A percentile compares a stretch with the other conserved stretches of the same genome.
Conservation (phyloP, 2,888 invertebrate species). For the Cryptus armator region DNA sequence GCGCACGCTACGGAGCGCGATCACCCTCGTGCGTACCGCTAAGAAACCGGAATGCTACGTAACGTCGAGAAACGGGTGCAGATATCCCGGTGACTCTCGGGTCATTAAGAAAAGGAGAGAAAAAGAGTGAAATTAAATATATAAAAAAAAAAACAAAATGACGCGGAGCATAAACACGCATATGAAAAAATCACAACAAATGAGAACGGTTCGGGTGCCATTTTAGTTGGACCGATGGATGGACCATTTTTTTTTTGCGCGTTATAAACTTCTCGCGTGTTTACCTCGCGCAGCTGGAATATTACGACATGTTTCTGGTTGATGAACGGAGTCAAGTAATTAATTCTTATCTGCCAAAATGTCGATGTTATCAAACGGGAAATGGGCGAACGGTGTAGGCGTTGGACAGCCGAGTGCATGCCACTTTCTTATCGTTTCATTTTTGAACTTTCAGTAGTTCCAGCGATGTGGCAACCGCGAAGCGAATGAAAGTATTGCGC, state of each 20-base stretch:
- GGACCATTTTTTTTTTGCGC: neutral
- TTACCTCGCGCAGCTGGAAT: neutral
- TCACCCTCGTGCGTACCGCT: constrained; percentile 34
- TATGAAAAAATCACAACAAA: constrained; percentile 1
- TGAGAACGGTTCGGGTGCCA: neutral
- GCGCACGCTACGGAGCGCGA: neutral
- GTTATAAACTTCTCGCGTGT: neutral
- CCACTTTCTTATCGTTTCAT: constrained; percentile 49
- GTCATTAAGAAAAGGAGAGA: constrained; percentile 53
- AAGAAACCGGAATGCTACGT: constrained; percentile 62
- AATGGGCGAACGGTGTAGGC: constrained; percentile 19
- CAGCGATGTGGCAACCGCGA: neutral
- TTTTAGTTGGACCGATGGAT: neutral
- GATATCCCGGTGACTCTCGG: constrained; percentile 60
- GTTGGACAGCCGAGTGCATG: constrained; percentile 1
- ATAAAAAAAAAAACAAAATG: neutral
- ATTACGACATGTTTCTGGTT: constrained; percentile 18
- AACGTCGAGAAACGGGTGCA: constrained; percentile 64
- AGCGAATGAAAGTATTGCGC: neutral
- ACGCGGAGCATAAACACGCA: neutral
- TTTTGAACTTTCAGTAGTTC: neutral
- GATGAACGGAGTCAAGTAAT: constrained; percentile 50
- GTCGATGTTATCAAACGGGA: constrained; percentile 40
- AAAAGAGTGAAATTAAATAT: neutral
- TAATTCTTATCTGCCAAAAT: constrained; percentile 48